These are phyloP conservation scores for Amphipoea oculea DNA, from an alignment of 2,888 invertebrate species.

Conservation along the genomic window DNA sequence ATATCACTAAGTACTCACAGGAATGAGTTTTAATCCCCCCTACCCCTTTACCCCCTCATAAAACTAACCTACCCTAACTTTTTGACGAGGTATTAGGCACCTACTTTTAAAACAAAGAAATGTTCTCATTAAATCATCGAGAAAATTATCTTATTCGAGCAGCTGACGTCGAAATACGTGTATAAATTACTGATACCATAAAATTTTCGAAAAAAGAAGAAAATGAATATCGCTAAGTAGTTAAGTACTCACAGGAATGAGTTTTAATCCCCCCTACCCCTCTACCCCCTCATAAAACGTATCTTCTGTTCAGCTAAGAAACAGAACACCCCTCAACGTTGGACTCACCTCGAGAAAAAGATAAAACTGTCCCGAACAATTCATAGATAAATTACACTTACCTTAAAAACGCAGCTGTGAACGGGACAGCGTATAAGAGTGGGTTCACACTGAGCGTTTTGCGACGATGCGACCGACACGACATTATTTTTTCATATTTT, in stretches of 20 bases:
- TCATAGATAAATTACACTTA: slow-evolving; percentile 83
- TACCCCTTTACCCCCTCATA: background rate
- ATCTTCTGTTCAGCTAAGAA: slow-evolving; percentile 67
- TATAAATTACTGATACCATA: background rate
- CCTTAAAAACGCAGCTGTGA: slow-evolving; percentile 81
- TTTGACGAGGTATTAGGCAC: background rate
- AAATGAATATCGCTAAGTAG: slow-evolving; percentile 22
- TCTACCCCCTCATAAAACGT: slow-evolving; percentile 42
- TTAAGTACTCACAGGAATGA: slow-evolving; percentile 26
- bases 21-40: slow-evolving; percentile 45
- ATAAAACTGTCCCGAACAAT: slow-evolving; percentile 83
- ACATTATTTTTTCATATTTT: background rate
- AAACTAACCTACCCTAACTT: slow-evolving; percentile 24
- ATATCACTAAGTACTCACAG: slow-evolving; percentile 28
- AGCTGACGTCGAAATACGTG: background rate
- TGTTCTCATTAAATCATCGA: background rate
- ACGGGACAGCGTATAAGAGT: slow-evolving; percentile 66
- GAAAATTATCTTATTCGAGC: background rate
- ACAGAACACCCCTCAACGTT: slow-evolving; percentile 67
- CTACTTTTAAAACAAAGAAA: background rate
- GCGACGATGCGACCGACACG: background rate
- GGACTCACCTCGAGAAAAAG: slow-evolving; percentile 71
- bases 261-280: slow-evolving; percentile 31
- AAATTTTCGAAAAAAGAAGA: slow-evolving; percentile 5
- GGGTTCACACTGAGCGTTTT: slow-evolving; percentile 38